These are phyloP conservation scores for Calcarius lapponicus DNA, from an alignment of 2,797 vertebrate genomes.

Conservation along the genomic window DNA sequence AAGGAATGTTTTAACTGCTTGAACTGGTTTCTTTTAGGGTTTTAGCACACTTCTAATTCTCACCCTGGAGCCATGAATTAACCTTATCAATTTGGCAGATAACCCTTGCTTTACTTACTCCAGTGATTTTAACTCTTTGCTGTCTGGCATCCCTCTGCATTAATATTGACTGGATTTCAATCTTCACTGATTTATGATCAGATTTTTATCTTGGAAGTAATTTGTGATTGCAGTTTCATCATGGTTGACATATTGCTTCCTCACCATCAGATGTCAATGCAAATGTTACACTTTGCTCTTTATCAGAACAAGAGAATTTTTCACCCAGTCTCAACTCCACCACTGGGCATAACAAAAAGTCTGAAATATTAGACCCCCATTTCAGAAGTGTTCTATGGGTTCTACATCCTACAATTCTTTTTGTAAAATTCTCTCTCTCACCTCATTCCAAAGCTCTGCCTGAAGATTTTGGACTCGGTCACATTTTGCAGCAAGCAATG, in stretches of 20 bases:
- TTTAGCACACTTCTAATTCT: neutral
- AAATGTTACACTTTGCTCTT: rapidly evolving
- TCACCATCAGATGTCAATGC: neutral
- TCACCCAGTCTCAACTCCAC: neutral
- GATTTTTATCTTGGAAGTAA: neutral
- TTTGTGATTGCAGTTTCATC: neutral
- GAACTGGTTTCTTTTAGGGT: neutral
- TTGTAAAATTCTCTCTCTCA: neutral
- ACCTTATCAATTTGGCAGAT: neutral
- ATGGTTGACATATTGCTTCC: neutral
- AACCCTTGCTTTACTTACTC: neutral
- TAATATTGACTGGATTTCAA: neutral
- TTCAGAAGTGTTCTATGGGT: neutral
- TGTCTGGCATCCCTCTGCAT: neutral
- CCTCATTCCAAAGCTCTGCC: neutral
- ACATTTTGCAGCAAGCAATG: neutral
- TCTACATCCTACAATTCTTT: neutral
- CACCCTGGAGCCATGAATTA: neutral
- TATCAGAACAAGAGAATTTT: neutral
- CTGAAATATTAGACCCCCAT: neutral
- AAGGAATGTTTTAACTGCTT: neutral
- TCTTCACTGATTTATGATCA: neutral
- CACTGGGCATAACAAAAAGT: neutral
- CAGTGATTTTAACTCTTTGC: neutral
- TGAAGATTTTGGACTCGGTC: neutral